Percentiles rank a stretch among this genome's conserved stretches.
Conservation (phyloP, 2,113 vertebrate genomes). For the Percopsis transmontana region DNA sequence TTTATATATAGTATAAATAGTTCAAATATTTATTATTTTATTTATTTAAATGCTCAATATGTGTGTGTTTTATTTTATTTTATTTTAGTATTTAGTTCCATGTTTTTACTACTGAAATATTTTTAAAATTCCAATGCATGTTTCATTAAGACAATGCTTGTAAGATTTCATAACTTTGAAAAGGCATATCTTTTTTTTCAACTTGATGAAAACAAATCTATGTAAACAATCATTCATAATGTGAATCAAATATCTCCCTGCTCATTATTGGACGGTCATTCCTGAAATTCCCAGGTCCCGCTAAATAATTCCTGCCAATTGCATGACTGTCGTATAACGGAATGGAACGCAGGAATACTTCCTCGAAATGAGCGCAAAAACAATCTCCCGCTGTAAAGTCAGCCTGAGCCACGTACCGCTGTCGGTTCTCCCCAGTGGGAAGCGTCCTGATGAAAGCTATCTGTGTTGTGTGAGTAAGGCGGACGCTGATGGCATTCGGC, state of each 20-base stretch:
- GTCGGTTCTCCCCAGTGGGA: conserved; percentile 29
- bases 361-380: conserved; percentile 42
- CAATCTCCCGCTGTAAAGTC: conserved; percentile 20
- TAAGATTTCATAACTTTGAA: neutral
- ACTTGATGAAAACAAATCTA: neutral
- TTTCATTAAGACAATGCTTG: no score
- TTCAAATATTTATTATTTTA: neutral
- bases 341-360: conserved; percentile 42
- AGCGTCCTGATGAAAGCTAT: conserved; percentile 48
- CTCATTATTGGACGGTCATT: conserved; percentile 4
- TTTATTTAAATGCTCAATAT: no score
- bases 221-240: neutral
- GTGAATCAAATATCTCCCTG: neutral
- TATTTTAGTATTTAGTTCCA: neutral
- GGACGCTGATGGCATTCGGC: conserved; percentile 48
- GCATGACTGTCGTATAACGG: conserved; percentile 37
- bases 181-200: neutral
- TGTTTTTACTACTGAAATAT: neutral
- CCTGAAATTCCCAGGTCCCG: conserved; percentile 21
- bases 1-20: neutral
- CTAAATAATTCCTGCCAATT: conserved; percentile 15
- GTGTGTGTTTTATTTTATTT: no score
- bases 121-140: no score
- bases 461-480: conserved; percentile 39
- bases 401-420: conserved; percentile 19